Evolutionary conservation across 1,140 invertebrate species (phyloP).

Genomic region (Drosophila athabasca): DNA sequence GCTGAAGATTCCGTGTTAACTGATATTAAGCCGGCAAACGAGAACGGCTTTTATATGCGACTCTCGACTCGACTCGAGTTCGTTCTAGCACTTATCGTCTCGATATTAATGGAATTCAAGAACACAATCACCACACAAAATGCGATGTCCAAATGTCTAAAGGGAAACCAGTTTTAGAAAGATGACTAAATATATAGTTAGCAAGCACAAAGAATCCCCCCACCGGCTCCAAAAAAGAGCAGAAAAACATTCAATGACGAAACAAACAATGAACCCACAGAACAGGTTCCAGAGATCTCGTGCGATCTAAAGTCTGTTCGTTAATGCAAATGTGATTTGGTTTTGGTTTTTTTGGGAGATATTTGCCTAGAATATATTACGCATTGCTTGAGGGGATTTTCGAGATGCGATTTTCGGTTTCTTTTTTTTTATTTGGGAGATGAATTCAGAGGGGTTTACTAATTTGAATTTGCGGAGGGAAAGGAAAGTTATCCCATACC

Average conservation of each 20-base stretch:
- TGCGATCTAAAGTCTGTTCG: constrained; percentile 2
- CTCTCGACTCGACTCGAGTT: neutral
- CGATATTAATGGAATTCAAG: constrained; percentile 73
- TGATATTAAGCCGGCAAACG: constrained; percentile 24
- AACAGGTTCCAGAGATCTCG: constrained; percentile 35
- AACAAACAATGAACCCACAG: constrained; percentile 25
- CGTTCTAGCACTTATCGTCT: constrained; percentile 51
- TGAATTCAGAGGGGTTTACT: no score
- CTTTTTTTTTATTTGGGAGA: no score
- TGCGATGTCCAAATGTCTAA: constrained; percentile 38
- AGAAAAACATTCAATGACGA: constrained; percentile 31
- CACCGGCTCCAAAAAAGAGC: neutral
- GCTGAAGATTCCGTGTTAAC: constrained; percentile 47
- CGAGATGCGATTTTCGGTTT: no score
- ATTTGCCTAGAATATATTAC: constrained; percentile 17
- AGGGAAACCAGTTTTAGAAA: constrained; percentile 23
- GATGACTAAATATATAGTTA: constrained; percentile 35
- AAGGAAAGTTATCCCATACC: no score
- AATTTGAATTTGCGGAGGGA: no score
- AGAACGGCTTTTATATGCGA: constrained; percentile 50
- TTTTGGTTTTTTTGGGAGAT: constrained; percentile 4
- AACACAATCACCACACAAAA: constrained; percentile 60
- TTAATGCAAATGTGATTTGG: constrained; percentile 29
- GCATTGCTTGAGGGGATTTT: constrained; percentile 23
- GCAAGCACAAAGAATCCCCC: constrained; percentile 10